Conservation (phyloP, 2,797 vertebrate species). For the Sebastes umbrosus region DNA sequence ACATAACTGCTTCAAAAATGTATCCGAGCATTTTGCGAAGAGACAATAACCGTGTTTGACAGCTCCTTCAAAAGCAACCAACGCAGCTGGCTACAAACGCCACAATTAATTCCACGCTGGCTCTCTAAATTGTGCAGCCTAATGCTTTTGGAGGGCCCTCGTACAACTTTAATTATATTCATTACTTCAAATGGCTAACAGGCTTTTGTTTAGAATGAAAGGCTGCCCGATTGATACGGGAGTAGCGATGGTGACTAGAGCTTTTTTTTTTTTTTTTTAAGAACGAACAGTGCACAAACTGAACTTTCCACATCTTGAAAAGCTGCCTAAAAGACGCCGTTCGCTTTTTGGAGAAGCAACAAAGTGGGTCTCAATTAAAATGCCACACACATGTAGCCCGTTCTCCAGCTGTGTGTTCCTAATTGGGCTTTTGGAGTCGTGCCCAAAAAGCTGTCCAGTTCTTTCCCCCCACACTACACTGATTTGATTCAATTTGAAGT, state of each 20-base stretch:
- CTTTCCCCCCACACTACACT: background rate
- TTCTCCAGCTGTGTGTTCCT: conserved; percentile 42
- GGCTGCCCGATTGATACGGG: conserved; percentile 25
- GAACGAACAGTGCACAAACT: background rate
- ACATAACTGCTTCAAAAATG: conserved; percentile 44
- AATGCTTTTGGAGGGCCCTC: conserved; percentile 54
- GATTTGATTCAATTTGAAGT: conserved; percentile 43
- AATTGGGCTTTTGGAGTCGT: conserved; percentile 47
- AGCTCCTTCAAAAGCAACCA: conserved; percentile 54
- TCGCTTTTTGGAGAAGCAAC: conserved; percentile 31
- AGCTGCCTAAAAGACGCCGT: conserved; percentile 8
- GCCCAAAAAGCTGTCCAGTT: conserved; percentile 27
- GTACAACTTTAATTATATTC: conserved; percentile 70
- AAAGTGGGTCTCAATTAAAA: conserved; percentile 58
- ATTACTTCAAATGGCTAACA: conserved; percentile 62
- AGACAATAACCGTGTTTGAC: conserved; percentile 62
- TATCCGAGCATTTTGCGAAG: conserved; percentile 28
- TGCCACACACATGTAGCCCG: conserved; percentile 24
- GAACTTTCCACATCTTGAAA: conserved; percentile 18
- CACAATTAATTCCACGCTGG: conserved; percentile 64
- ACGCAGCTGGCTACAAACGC: conserved; percentile 57
- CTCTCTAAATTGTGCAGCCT: conserved; percentile 49
- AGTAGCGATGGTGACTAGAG: conserved; percentile 10
- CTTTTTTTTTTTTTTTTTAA: background rate
- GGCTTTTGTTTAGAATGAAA: conserved; percentile 51